Conservation (phyloP, 2,797 vertebrate species). For the Mionectes olivaceus region DNA sequence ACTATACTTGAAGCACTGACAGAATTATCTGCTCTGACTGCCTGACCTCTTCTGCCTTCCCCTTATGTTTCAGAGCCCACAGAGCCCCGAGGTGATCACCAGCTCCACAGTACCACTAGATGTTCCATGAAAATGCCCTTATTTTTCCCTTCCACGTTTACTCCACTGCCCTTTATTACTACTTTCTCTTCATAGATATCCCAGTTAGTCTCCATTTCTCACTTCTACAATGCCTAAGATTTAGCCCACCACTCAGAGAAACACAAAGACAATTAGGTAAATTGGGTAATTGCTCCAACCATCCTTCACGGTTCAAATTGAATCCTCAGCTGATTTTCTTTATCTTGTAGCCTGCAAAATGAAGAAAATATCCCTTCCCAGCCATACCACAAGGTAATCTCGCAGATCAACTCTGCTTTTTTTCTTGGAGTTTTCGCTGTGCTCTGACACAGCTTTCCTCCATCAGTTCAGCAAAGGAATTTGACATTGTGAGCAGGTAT, state of each 20-base stretch:
- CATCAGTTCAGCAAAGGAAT: neutral
- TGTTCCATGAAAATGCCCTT: neutral
- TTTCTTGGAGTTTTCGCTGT: neutral
- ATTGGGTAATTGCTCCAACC: neutral
- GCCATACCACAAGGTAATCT: neutral
- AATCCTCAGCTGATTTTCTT: neutral
- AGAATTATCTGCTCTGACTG: neutral
- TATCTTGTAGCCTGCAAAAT: neutral
- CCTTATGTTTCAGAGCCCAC: neutral
- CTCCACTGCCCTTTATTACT: neutral
- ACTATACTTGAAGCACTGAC: neutral
- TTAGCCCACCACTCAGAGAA: neutral
- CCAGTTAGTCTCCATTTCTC: neutral
- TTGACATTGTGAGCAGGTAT: neutral
- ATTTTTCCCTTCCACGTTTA: neutral
- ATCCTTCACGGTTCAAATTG: accelerated
- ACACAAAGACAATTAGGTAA: accelerated
- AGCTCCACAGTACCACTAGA: neutral
- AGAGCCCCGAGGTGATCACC: neutral
- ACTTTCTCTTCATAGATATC: neutral
- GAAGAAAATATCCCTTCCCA: neutral
- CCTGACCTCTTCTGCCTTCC: neutral
- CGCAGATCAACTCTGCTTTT: neutral
- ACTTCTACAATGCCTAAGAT: accelerated
- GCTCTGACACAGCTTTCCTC: neutral